Base-by-base conservation (phyloP, 2,888 invertebrate species). In the Dolomedes plantarius region DNA sequence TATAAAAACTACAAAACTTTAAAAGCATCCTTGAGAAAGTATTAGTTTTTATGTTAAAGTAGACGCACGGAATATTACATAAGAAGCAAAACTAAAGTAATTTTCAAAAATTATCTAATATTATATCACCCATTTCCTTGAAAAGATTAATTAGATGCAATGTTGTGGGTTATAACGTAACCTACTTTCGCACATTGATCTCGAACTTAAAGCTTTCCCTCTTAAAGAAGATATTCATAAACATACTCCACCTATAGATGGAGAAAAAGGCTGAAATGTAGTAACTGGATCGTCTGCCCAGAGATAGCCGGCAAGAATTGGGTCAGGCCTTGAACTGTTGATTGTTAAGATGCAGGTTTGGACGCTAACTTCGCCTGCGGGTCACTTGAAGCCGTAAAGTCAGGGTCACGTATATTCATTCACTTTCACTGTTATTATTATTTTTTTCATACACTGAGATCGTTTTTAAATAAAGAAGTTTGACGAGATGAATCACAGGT, bases 271-370 rank as follows among this genome's bases (percentile, higher is more conserved):
- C 23, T 56, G 1, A 23, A 5, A 19, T 56, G 19, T 16, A 3
- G 56, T 19, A 56, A 56, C 56, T 23, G 56, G 56, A 56, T 56
- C 56, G 56, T 56, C 56, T 56, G 56, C 56, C 23, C 5, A 23
- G 5, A 9, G 5, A 36, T 5, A 36, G 36, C 16, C 3, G 23
- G 56, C 11, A 6, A n/a, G 11, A 56, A 16, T 3, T 23, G 23
- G 56, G 56, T 56, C 56, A 56, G 23, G 11, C 56, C 56, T 56
- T 56, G 56, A 56, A 56, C 56, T 56, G 23, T 16, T 5, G 56
- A 56, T 23, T 56, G 56, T 19, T 19, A 19, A 16, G 46, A 46
- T 46, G 11, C 56, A 56, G 19, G 56, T 23, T 56, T 11, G 23
- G 56, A 19, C 19, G 19, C 56, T 56, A 56, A n/a, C 23, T 56